phyloP scores from a whole-genome alignment of 2,797 vertebrate species.

The Fistularia tabacaria region DNA sequence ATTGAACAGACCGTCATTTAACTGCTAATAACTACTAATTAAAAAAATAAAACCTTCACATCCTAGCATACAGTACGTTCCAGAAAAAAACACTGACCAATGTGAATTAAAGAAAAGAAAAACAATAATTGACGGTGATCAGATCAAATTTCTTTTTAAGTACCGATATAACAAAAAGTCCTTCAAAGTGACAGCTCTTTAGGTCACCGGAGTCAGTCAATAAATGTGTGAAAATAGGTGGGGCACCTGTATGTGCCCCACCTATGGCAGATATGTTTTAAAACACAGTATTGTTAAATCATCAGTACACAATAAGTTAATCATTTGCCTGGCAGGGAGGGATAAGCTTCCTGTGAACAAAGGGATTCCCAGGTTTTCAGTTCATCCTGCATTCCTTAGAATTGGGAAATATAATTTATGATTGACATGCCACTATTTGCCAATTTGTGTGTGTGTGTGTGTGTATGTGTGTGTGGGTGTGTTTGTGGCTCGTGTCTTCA shows the following conservation, averaged over 20 bases:
- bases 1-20: background rate
- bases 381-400: background rate
- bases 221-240: too few relatives aligned
- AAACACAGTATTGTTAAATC: too few relatives aligned
- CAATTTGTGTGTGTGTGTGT: background rate
- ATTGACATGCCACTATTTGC: slow-evolving; percentile 23
- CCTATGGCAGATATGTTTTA: slow-evolving; percentile 18
- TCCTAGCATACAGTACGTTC: background rate
- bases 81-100: too few relatives aligned
- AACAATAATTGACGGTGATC: too few relatives aligned
- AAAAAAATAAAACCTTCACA: background rate
- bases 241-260: slow-evolving; percentile 6
- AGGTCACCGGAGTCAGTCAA: background rate
- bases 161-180: slow-evolving; percentile 5
- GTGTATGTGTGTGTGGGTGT: too few relatives aligned
- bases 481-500: too few relatives aligned
- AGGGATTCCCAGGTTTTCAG: slow-evolving; percentile 20
- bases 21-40: background rate
- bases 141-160: too few relatives aligned
- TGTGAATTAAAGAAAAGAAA: too few relatives aligned
- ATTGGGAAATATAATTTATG: slow-evolving; percentile 35
- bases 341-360: slow-evolving; percentile 11
- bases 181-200: slow-evolving; percentile 3
- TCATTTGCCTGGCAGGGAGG: background rate
- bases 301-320: background rate